A percentile compares a stretch with the other conserved stretches of the same genome.
phyloP scores from a whole-genome alignment of 2,797 vertebrate genomes.

The Vireo griseus region DNA sequence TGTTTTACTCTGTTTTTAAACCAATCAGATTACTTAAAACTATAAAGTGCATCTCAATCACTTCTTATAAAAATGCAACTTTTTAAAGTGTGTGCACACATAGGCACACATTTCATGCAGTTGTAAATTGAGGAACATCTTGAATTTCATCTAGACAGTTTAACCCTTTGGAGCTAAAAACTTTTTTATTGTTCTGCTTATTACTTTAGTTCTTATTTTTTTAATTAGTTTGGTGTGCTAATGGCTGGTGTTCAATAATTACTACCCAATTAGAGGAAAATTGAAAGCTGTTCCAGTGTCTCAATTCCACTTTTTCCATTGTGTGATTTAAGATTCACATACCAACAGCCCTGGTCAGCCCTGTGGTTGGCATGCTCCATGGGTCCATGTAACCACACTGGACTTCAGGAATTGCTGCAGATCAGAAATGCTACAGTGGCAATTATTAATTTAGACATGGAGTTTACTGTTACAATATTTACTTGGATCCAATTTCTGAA shows the following conservation, averaged over 20 bases:
- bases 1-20: background rate
- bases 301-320: background rate
- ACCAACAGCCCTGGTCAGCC: background rate
- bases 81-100: background rate
- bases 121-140: background rate
- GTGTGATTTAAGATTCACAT: rapidly evolving
- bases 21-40: background rate
- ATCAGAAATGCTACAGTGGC: background rate
- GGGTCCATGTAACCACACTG: background rate
- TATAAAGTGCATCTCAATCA: background rate
- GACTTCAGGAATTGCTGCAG: background rate
- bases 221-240: background rate
- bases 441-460: background rate
- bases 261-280: background rate
- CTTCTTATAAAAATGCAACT: background rate
- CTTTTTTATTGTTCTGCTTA: background rate
- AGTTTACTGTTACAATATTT: background rate
- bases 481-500: background rate
- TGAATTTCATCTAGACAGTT: background rate
- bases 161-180: background rate
- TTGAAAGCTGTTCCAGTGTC: background rate
- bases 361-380: rapidly evolving
- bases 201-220: background rate
- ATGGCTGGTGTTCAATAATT: background rate
- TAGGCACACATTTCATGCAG: background rate